Percentiles rank a stretch among this genome's conserved stretches.
Evolutionary conservation across 2,797 vertebrate genomes (phyloP).

Genomic region (Naso thynnoides): DNA sequence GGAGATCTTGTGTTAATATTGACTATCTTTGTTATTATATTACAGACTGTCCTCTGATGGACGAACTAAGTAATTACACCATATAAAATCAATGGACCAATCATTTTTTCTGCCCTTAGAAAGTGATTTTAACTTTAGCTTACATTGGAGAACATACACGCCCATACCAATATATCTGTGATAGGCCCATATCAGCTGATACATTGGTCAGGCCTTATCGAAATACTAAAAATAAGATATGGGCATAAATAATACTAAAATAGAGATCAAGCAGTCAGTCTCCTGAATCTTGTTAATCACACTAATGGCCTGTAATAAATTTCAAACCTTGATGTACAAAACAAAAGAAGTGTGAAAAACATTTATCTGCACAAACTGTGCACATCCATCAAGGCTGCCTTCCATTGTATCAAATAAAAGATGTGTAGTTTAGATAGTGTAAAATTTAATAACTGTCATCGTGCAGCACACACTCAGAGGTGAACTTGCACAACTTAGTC

Average conservation of each 20-base stretch:
- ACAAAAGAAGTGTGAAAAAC: neutral
- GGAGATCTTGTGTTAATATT: no score
- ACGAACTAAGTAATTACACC: no score
- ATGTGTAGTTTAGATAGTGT: slow-evolving; percentile 11
- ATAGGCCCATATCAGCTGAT: no score
- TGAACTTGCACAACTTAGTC: slow-evolving; percentile 24
- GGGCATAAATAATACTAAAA: neutral
- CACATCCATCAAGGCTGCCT: neutral
- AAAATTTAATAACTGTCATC: slow-evolving; percentile 25
- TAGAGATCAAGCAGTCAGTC: neutral
- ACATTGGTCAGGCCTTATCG: no score
- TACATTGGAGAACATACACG: no score
- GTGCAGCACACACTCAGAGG: neutral
- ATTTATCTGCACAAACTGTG: neutral
- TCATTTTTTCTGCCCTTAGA: no score
- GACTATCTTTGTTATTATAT: no score
- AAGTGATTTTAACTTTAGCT: no score
- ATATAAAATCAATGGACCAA: no score
- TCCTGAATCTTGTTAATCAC: neutral
- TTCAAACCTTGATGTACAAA: neutral
- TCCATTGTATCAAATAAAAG: neutral
- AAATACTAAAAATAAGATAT: no score
- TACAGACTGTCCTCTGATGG: no score
- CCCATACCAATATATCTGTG: no score
- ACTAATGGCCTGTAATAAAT: neutral